Evolutionary conservation across 1,140 invertebrate genomes (phyloP), one percentile per base, ranked within the genome.

Genomic region (Lepidurus apus): DNA sequence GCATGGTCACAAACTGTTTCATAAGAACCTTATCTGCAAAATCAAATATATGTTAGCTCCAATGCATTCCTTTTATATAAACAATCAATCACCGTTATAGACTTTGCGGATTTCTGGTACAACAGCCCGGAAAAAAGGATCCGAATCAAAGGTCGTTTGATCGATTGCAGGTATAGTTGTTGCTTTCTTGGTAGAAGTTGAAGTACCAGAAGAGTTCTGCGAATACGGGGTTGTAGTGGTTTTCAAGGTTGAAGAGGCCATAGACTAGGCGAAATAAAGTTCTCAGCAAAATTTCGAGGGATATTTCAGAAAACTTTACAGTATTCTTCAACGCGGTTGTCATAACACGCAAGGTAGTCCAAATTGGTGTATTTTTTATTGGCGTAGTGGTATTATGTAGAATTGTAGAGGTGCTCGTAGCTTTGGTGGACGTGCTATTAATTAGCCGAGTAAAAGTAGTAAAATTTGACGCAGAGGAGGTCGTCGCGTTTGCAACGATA

Each of bases 21-120:
- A 65, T 65, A 13, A 65, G 53, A 65, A 65, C 7, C 7, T 65
- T 65, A 21, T 65, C 53, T 65, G 13, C 17, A 21, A 47, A 47
- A 10, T 0, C 13, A 65, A 17, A 65, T 6, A 65, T 26, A 6
- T 65, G 17, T 65, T 65, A 65, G 53, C 13, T 65, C 21, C n/a
- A n/a, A 11, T 17, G 1, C 2, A 65, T 65, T 7, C 17, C 9
- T 34, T 34, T 34, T n/a, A 65, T 0, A 13, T n/a, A 65, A 13
- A 0, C 21, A n/a, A 47, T n/a, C 53, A 7, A 7, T 65, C 21
- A 65, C 53, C 53, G 13, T 65, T 65, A 21, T 65, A 65, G 13
- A 65, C 53, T 17, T 65, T 65, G 53, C 53, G 53, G 21, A 65
- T 65, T 65, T n/a, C 53, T 65, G 53, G 53, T 65, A 21, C 53